These are phyloP conservation scores for Sphyrna mokarran DNA, from an alignment of 2,113 vertebrate species.

Conservation along the genomic window DNA sequence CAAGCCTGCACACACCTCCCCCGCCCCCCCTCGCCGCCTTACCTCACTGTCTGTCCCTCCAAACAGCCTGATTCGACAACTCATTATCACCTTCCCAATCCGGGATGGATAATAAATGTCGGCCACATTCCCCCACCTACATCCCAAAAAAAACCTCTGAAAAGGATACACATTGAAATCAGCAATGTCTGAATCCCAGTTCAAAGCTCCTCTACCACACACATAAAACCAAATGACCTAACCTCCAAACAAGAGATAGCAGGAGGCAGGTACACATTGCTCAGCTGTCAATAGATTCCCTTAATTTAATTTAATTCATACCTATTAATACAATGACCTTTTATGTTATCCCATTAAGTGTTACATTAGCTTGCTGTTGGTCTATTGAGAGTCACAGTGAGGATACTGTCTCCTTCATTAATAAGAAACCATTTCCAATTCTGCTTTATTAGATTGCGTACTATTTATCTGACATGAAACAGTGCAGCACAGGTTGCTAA, in stretches of 20 bases:
- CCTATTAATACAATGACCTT: slow-evolving; percentile 24
- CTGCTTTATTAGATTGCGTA: neutral
- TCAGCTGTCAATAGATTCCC: neutral
- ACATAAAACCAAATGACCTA: neutral
- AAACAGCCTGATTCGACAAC: no score
- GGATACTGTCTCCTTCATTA: neutral
- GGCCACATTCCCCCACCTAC: neutral
- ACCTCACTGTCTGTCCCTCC: no score
- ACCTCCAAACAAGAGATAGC: neutral
- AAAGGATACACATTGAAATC: neutral
- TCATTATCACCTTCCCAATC: no score
- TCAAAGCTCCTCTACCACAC: no score
- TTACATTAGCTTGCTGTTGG: neutral
- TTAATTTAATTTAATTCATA: slow-evolving; percentile 1
- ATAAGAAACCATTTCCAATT: neutral
- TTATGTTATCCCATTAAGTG: neutral
- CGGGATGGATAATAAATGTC: no score
- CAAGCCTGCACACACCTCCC: no score
- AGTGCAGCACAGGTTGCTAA: neutral
- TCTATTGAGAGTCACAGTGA: neutral
- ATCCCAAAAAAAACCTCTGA: neutral
- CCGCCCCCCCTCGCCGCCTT: no score
- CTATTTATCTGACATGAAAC: neutral
- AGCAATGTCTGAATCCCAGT: neutral
- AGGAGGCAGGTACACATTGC: neutral